A percentile compares a stretch with the other conserved stretches of the same genome.
Conservation (phyloP, 2,888 invertebrate species). For the Rotaria socialis region DNA sequence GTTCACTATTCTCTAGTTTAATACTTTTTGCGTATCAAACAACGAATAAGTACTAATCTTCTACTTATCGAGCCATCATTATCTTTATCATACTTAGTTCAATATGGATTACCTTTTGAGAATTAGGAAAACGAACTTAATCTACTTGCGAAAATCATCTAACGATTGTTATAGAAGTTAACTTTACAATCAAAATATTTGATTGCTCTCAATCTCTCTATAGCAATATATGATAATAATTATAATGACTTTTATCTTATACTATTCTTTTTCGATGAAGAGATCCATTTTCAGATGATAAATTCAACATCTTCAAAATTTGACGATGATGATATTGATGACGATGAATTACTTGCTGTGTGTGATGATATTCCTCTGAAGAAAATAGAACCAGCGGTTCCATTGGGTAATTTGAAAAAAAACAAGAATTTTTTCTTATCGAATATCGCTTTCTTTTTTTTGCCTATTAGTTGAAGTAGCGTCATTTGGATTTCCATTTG, state of each 20-base stretch:
- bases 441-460: not conserved
- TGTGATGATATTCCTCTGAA: not conserved
- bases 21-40: not conserved
- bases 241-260: not conserved
- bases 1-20: not conserved
- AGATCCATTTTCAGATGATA: not conserved
- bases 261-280: not conserved
- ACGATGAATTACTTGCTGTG: not conserved
- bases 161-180: not conserved
- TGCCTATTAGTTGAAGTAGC: not conserved
- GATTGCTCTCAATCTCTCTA: not conserved
- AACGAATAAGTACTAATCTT: not conserved
- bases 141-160: too few relatives aligned
- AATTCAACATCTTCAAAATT: not conserved
- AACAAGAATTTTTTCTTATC: not conserved
- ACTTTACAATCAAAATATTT: not conserved
- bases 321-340: not conserved
- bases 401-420: not conserved
- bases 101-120: not conserved
- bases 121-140: too few relatives aligned
- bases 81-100: too few relatives aligned
- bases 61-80: not conserved
- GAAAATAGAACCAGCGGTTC: not conserved
- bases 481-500: constrained; percentile 17
- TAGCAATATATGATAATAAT: too few relatives aligned